Percentiles rank a stretch among this genome's conserved stretches.
Conservation (phyloP, 2,113 vertebrate species). For the Mirounga angustirostris region DNA sequence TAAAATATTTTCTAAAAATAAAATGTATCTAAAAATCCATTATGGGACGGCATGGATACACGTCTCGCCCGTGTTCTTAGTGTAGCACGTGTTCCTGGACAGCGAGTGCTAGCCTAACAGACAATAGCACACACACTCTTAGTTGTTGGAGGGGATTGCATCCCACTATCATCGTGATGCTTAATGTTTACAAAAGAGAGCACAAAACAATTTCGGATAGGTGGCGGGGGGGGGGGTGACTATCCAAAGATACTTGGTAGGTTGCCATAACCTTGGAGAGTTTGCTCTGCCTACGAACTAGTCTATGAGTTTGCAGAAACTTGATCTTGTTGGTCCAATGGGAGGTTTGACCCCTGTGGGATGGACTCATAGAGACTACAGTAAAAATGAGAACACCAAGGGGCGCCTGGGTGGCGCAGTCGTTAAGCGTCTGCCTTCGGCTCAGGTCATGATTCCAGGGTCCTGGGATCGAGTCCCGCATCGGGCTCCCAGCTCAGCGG, state of each 20-base stretch:
- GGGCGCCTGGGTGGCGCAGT: too few relatives aligned
- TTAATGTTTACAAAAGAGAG: not conserved
- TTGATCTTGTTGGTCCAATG: not conserved
- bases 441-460: too few relatives aligned
- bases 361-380: not conserved
- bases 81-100: not conserved
- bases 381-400: not conserved
- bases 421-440: too few relatives aligned
- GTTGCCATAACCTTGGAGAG: not conserved
- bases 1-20: constrained; percentile 47
- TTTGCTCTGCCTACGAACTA: not conserved
- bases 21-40: not conserved
- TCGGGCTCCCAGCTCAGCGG: too few relatives aligned
- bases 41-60: not conserved
- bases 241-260: not conserved
- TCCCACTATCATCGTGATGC: not conserved
- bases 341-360: not conserved
- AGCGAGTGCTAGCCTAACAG: not conserved
- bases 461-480: too few relatives aligned
- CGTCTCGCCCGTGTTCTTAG: not conserved
- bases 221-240: not conserved
- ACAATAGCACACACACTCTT: not conserved
- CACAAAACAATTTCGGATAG: not conserved
- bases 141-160: not conserved
- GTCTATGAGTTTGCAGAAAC: not conserved